Base-by-base conservation (phyloP, 2,797 vertebrate genomes). In the Sternarchorhynchus goeldii region DNA sequence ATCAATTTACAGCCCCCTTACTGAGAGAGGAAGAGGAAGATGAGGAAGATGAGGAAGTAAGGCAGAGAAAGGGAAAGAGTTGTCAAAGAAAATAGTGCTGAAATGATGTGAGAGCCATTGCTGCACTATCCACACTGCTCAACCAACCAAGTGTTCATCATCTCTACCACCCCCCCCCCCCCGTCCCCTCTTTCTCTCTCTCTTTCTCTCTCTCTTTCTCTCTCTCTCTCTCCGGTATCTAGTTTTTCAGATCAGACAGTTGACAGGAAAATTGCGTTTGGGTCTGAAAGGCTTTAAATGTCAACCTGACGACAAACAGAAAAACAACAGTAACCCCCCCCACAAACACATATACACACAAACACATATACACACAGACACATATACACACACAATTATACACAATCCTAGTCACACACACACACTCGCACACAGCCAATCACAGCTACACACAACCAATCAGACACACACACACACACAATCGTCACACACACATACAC, bases 221-320 rank as follows among this genome's bases (percentile, higher is more conserved):
- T 79, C 78, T 73, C 78, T 69, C 81, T 87, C 76, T 83, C 60
- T 17, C 21, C 66, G 32, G 58, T 64, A 66, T 66, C 84, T 84
- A 72, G 83, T 83, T 81, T 85, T 86, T 83, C 76, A 82, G 85
- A 88, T 90, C 87, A 91, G 88, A 86, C 86, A 85, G 85, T 87
- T 93, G 92, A 93, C 92, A 93, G 92, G 88, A 88, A 94, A 93
- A 93, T 92, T 93, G 91, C 90, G 90, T 92, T 94, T 93, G 91
- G 89, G 87, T 88, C 80, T 85, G 88, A 89, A 92, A 89, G 83
- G 87, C 87, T 88, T 89, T 90, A 90, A 88, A 90, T 82, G 91
- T 90, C 90, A 91, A 86, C 85, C 79, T 78, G 85, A 88, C 85
- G 86, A 86, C 86, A 87, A 36, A 36, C 34, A 36, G 34, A 83